phyloP scores from a whole-genome alignment of 2,888 invertebrate species.

The Xanthia togata region DNA sequence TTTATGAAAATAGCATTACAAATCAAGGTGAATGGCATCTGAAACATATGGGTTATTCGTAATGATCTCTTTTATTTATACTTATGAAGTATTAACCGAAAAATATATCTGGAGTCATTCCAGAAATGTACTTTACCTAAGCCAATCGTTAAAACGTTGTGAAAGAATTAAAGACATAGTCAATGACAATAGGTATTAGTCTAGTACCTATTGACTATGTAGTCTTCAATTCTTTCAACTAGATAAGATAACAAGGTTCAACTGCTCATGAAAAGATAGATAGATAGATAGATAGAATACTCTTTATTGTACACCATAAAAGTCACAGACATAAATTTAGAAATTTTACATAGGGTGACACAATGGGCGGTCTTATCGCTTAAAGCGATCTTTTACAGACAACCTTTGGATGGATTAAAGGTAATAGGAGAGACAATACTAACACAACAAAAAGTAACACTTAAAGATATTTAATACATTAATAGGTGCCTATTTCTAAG shows the following conservation, averaged over 20 bases:
- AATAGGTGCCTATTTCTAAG: background rate
- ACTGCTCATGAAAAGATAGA: background rate
- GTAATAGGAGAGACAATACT: no score
- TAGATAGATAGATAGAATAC: no score
- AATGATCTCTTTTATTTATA: constrained; percentile 27
- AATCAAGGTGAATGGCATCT: constrained; percentile 60
- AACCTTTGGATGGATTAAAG: no score
- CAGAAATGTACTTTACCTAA: constrained; percentile 32
- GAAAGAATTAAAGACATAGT: constrained; percentile 2
- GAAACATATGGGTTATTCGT: constrained; percentile 36
- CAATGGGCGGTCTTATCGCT: no score
- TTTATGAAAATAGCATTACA: constrained; percentile 36
- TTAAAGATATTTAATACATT: background rate
- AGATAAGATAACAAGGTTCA: background rate
- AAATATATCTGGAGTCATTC: constrained; percentile 17
- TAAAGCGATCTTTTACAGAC: no score
- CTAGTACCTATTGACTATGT: no score
- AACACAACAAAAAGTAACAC: no score
- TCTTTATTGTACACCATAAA: no score
- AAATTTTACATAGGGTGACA: no score
- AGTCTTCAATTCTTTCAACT: no score
- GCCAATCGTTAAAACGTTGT: constrained; percentile 13
- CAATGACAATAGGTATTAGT: no score
- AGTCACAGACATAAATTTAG: no score
- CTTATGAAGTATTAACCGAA: constrained; percentile 28